Base-by-base conservation (phyloP, 2,113 vertebrate genomes). In the Synchiropus splendidus region DNA sequence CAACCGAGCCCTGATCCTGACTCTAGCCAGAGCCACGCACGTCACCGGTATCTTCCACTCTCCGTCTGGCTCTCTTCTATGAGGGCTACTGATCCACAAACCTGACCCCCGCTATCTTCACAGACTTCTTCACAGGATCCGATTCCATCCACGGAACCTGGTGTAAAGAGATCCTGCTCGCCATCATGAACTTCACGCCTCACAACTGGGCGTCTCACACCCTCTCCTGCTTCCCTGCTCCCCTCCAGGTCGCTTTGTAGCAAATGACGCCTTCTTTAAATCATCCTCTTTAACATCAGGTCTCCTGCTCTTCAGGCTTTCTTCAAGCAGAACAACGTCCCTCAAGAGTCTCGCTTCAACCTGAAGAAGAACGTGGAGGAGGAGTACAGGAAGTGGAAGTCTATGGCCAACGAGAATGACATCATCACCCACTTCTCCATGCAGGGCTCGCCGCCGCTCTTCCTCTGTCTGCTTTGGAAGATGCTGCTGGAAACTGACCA, bases 171-270 rank as follows among this genome's bases (percentile, higher is more conserved):
- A 99, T 99, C 67, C 83, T 99, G 46, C 92, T 97, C 78, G 97
- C 94, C 51, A 99, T 99, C 76, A 98, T 99, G 89, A 94, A 68
- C 76, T 97, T 97, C 71, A 98, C 95, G 0, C 95, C 95, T 42
- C 95, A 99, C 64, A 99, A 99, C 70, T 99, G 95, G 95, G 94
- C 95, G 18, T 94, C 94, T 11, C 95, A 99, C 61, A 98, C 95
- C 0, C 85, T 97, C 17, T 93, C 91, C 76, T 97, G 92, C 77
- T 99, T 99, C 72, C 95, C 95, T 36, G 92, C 91, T 37, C 95
- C 95, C 0, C 76, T 99, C 6, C 95, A 98, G 92, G 94, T 97
- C 12, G 11, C 6, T 16, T n/a, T 11, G 3, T 15, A 27, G 4
- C 1, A 27, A 27, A 27, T 27, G 21, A 27, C 4, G 21, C 8